Conservation (phyloP, 1,140 invertebrate genomes). For the Philaenus spumarius region DNA sequence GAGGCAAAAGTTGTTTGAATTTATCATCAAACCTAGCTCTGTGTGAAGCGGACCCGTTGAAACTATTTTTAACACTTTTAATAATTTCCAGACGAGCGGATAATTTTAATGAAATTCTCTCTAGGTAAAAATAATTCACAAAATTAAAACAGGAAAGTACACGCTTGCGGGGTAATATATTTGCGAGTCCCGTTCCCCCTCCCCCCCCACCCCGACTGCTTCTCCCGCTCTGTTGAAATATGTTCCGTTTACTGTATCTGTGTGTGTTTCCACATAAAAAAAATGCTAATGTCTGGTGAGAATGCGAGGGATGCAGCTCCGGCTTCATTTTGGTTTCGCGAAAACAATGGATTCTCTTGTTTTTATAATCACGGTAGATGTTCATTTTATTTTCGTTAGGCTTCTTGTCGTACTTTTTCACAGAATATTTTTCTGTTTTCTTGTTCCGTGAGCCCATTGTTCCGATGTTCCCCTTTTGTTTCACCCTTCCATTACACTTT, state of each 20-base stretch:
- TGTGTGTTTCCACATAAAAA: constrained; percentile 10
- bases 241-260: background rate
- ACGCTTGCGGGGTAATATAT: constrained; percentile 2
- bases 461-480: too few species aligned
- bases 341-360: constrained; percentile 8
- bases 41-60: too few species aligned
- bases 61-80: too few species aligned
- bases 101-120: constrained; percentile 2
- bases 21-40: too few species aligned
- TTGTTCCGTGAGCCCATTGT: constrained; percentile 7
- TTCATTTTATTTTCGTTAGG: constrained; percentile 12
- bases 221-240: too few species aligned
- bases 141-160: constrained; percentile 16
- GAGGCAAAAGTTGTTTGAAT: too few species aligned
- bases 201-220: too few species aligned
- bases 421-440: constrained; percentile 7
- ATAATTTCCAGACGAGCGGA: constrained; percentile 4
- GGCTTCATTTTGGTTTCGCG: constrained; percentile 14
- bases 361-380: constrained; percentile 13
- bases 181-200: constrained; percentile 1
- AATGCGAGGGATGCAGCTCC: background rate
- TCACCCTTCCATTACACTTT: constrained; percentile 13
- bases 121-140: constrained; percentile 14
- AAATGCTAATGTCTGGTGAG: constrained; percentile 13
- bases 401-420: constrained; percentile 13